Conservation (phyloP, 2,888 invertebrate species). For the Tachina fera region DNA sequence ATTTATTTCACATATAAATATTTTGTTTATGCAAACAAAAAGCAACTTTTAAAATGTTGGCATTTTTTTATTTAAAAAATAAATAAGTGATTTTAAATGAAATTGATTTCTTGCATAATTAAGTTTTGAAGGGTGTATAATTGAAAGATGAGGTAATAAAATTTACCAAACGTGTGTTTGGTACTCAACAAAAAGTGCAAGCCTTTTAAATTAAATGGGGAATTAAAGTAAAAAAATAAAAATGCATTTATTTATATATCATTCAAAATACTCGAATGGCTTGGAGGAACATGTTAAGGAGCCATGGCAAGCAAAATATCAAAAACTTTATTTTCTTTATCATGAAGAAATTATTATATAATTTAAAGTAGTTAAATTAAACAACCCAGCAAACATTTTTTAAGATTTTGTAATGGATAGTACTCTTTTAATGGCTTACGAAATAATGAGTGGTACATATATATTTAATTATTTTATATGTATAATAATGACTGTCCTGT, state of each 20-base stretch:
- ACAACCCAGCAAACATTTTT: too few species aligned
- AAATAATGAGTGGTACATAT: too few species aligned
- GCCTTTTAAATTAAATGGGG: background rate
- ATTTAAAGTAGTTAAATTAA: too few species aligned
- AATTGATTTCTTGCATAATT: slow-evolving; percentile 39
- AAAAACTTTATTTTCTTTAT: too few species aligned
- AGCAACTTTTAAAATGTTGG: slow-evolving; percentile 19
- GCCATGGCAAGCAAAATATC: too few species aligned
- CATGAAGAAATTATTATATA: too few species aligned
- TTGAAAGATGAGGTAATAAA: background rate
- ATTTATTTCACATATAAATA: slow-evolving; percentile 18
- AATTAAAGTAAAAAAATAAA: background rate
- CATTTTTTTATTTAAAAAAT: slow-evolving; percentile 1
- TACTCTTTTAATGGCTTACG: too few species aligned
- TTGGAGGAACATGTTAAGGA: too few species aligned
- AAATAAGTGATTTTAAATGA: slow-evolving; percentile 35
- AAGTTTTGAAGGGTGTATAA: slow-evolving; percentile 29
- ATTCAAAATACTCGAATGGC: too few species aligned
- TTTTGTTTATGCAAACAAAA: slow-evolving; percentile 9
- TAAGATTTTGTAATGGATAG: too few species aligned
- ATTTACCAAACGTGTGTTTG: background rate
- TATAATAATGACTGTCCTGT: too few species aligned
- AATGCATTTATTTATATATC: background rate
- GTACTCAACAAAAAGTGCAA: background rate
- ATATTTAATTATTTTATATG: too few species aligned